These are phyloP conservation scores for Crotalus viridis DNA, from an alignment of 2,113 vertebrate genomes.

Conservation along the genomic window DNA sequence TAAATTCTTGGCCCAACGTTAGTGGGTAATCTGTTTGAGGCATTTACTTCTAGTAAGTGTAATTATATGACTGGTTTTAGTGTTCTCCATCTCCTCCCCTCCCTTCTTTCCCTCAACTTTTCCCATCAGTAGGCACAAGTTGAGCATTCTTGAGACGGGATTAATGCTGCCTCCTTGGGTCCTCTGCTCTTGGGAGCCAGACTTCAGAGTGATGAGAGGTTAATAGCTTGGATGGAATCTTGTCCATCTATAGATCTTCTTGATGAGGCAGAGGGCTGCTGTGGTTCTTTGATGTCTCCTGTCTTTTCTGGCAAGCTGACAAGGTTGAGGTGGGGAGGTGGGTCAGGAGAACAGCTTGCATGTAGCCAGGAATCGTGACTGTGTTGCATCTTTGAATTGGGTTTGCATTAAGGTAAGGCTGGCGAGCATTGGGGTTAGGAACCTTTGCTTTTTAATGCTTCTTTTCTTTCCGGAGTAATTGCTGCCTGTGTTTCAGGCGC, in stretches of 20 bases:
- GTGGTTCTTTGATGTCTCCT: slow-evolving; percentile 74
- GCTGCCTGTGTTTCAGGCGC: background rate
- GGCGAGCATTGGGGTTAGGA: background rate
- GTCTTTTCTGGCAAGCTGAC: slow-evolving; percentile 74
- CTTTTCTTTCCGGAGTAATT: background rate
- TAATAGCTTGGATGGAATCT: slow-evolving; percentile 78
- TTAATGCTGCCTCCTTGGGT: slow-evolving; percentile 73
- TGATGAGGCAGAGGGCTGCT: slow-evolving; percentile 71
- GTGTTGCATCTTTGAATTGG: slow-evolving; percentile 30
- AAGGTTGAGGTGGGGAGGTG: slow-evolving; percentile 30
- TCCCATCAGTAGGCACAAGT: slow-evolving; percentile 75
- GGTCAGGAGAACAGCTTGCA: slow-evolving; percentile 56
- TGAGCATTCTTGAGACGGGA: slow-evolving; percentile 77
- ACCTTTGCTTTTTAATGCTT: background rate
- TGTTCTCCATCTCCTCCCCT: slow-evolving; percentile 36
- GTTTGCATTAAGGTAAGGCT: slow-evolving; percentile 1
- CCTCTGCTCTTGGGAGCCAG: slow-evolving; percentile 68
- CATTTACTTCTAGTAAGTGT: slow-evolving; percentile 47
- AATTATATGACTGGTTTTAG: slow-evolving; percentile 48
- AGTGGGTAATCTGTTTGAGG: slow-evolving; percentile 34
- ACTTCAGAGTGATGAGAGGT: slow-evolving; percentile 75
- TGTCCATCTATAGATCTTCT: slow-evolving; percentile 75
- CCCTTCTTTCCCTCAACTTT: slow-evolving; percentile 54
- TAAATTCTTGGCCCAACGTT: slow-evolving; percentile 48
- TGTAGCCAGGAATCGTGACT: slow-evolving; percentile 51